Evolutionary conservation across 1,140 invertebrate species (phyloP).

Genomic region (Euschistus heros): DNA sequence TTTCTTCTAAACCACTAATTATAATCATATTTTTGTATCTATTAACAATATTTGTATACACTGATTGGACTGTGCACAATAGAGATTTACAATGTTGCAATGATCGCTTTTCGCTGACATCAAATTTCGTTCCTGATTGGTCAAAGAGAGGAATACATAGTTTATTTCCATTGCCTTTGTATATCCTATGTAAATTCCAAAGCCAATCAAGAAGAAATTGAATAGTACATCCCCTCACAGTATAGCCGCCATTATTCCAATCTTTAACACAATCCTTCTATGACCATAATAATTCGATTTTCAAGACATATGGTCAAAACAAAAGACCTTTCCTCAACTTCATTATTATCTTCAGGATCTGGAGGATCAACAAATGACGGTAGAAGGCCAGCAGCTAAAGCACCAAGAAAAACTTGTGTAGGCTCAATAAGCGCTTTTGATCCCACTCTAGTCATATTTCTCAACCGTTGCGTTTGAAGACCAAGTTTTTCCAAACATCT

Average conservation of each 20-base stretch:
- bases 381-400: background rate
- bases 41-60: conserved; percentile 1
- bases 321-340: background rate
- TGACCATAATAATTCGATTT: background rate
- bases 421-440: background rate
- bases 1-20: background rate
- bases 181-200: background rate
- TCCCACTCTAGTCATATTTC: background rate
- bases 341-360: background rate
- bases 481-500: background rate
- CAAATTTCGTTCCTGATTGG: conserved; percentile 10
- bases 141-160: conserved; percentile 13
- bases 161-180: background rate
- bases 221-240: conserved; percentile 3
- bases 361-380: conserved; percentile 3
- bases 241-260: background rate
- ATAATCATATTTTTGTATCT: background rate
- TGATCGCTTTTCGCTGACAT: background rate
- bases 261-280: background rate
- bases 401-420: background rate
- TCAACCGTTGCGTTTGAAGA: background rate
- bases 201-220: background rate
- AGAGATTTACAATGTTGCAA: conserved; percentile 11
- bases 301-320: conserved; percentile 8
- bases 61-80: background rate